Base-by-base conservation (phyloP, 2,113 vertebrate genomes). In the Artemisiospiza belli region DNA sequence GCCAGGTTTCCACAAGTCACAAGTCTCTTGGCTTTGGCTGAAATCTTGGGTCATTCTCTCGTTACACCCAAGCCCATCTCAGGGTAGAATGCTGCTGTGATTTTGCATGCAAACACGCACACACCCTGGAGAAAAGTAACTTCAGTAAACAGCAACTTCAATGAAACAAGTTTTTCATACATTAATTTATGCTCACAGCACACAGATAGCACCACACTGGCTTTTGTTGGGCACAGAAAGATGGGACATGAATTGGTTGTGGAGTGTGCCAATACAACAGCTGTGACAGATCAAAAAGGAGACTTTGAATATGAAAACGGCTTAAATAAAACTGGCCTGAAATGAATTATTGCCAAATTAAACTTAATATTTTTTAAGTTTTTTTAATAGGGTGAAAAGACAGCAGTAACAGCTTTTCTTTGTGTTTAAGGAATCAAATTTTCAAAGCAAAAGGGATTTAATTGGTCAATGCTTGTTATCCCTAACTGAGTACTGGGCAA, bases 1-100 rank as follows among this genome's bases (percentile, higher is more conserved):
- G 79, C 63, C 95, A 96, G 33, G 10, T 67, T 81, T 59, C 87
- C 57, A 63, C 75, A 39, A 92, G 84, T 83, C 93, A 89, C 83
- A 66, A 85, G 1, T 55, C 78, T 66, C 59, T 74, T 63, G 59
- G 87, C 35, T 83, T 63, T 59, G 47, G 27, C 47, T 81, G 72
- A 63, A 31, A 39, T 15, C 72, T 85, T 46, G 35, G 46, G 61
- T 86, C 33, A 31, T 68, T 74, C 70, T 80, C 55, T 77, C 7
- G 37, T 93, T 77, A 75, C 75, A 44, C 44, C 41, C 75, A 80
- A 77, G 5, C 9, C 28, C 54, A 22, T 57, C 61, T n/a, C 30
- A 15, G 18, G 59, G n/a, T 25, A 15, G 5, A 63, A 74, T 8
- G 13, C 24, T 35, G 55, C 30, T 62, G 10, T 22, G 33, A 37